Base-by-base conservation (phyloP, 2,113 vertebrate species). In the Corythaixoides concolor region DNA sequence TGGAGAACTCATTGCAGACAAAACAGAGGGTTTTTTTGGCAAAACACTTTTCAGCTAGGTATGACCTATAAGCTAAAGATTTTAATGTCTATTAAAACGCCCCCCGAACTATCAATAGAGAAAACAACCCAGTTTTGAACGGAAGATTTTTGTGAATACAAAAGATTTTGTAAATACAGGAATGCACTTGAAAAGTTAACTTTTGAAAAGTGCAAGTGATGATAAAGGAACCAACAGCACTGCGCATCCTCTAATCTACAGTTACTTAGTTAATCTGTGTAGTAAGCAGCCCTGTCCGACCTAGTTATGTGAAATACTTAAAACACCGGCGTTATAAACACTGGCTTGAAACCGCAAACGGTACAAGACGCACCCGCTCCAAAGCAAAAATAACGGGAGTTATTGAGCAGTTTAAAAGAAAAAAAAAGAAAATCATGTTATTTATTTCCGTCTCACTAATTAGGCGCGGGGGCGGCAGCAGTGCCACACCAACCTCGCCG, bases 341-440 rank as follows among this genome's bases (percentile, higher is more conserved):
- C 10, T 2, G 23, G 1, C 17, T 5, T 0, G 18, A 8, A 28
- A 4, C 4, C 3, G 3, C 11, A 4, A 5, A 1, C 4, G 1
- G 9, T 0, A 1, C 3, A 3, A 3, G 2, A 5, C 56, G 3
- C 16, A 2, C 27, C 6, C 8, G 39, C 23, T 12, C 8, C 18
- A 2, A 27, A 7, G 4, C 10, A 39, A 27, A 15, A 12, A 2
- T 0, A 33, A 3, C 2, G 50, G 41, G 33, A n/a, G n/a, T 5
- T 21, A 12, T 4, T 24, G 6, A 14, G 39, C 16, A 5, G 5
- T 14, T 4, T 1, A 6, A 10, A 12, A 20, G 14, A 4, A 8
- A 33, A 21, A 15, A n/a, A 52, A 33, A 43, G 41, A 43, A 30
- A 17, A 9, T 17, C 17, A 33, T 8, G 30, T 28, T 26, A 30